A percentile compares a stretch with the other conserved stretches of the same genome.
Conservation (phyloP, 2,797 vertebrate genomes). For the Erithacus rubecula region DNA sequence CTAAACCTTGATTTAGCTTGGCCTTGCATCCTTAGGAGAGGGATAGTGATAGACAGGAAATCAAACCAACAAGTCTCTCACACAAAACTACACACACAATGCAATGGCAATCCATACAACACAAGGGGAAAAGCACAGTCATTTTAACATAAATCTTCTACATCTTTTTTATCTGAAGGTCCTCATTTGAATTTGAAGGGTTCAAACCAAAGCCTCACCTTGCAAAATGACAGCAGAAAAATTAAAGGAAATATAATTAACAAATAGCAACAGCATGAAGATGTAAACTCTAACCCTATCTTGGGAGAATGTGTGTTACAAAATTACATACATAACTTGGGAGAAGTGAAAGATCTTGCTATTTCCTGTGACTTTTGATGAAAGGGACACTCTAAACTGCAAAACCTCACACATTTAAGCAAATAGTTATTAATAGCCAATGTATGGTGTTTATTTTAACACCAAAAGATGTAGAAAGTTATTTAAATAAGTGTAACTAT, state of each 20-base stretch:
- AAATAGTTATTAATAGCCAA: background rate
- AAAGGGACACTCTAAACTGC: background rate
- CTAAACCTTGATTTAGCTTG: background rate
- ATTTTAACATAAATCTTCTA: background rate
- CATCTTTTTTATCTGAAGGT: background rate
- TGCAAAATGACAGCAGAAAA: background rate
- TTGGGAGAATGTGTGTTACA: background rate
- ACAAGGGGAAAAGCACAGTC: fast-evolving
- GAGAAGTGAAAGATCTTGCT: background rate
- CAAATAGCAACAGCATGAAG: background rate
- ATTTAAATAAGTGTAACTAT: background rate
- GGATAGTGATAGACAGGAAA: background rate
- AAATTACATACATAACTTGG: background rate
- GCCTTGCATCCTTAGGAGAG: background rate
- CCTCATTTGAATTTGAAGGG: background rate
- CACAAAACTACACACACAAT: background rate
- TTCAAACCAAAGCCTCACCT: background rate
- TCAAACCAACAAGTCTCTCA: background rate
- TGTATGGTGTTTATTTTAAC: background rate
- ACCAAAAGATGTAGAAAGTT: background rate
- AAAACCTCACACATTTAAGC: background rate
- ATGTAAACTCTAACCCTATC: background rate
- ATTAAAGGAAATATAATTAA: background rate
- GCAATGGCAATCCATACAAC: background rate
- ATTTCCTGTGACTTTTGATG: background rate